Conservation (phyloP, 1,140 invertebrate species). For the Leptinotarsa lineolata region DNA sequence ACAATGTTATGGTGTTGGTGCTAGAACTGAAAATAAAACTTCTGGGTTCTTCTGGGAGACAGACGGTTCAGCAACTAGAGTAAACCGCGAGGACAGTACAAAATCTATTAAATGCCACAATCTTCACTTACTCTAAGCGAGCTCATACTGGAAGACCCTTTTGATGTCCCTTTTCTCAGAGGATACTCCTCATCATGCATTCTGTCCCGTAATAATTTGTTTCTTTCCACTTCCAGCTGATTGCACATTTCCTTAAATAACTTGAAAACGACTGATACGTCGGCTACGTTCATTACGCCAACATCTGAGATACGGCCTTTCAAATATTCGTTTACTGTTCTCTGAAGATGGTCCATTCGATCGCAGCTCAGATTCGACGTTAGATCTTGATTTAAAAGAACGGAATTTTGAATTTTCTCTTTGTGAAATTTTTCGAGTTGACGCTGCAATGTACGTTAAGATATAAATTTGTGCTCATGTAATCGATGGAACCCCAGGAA, state of each 20-base stretch:
- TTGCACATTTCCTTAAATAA: constrained; percentile 40
- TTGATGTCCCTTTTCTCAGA: constrained; percentile 20
- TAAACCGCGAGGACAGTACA: no score
- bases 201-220: constrained; percentile 25
- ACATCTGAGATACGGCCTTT: constrained; percentile 39
- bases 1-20: no score
- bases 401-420: constrained; percentile 42
- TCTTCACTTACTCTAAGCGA: constrained; percentile 8
- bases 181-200: constrained; percentile 15
- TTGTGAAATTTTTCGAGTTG: constrained; percentile 33
- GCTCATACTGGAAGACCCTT: constrained; percentile 19
- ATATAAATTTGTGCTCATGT: no score
- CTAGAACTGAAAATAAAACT: no score
- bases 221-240: constrained; percentile 32
- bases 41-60: no score
- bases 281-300: constrained; percentile 41
- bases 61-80: no score
- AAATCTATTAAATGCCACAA: no score
- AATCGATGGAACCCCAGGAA: no score
- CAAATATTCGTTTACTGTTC: constrained; percentile 42
- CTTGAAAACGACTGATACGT: constrained; percentile 38
- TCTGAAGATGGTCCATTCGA: constrained; percentile 37
- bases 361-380: constrained; percentile 36
- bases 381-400: constrained; percentile 43
- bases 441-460: constrained; percentile 27